phyloP scores from a whole-genome alignment of 2,113 vertebrate species.

The Mobula birostris region DNA sequence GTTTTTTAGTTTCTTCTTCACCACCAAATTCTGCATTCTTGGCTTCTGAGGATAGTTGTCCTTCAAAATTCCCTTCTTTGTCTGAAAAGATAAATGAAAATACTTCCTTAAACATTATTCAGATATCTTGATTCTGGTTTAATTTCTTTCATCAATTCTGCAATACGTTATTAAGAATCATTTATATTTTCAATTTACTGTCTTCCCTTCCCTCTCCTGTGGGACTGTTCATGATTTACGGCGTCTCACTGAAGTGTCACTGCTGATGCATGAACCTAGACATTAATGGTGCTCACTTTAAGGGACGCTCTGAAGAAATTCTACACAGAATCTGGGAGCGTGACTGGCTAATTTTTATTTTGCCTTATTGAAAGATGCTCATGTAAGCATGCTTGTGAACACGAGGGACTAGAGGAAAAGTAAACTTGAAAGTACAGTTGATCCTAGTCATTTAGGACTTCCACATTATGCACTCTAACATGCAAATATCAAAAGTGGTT shows the following conservation, averaged over 20 bases:
- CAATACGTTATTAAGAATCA: background rate
- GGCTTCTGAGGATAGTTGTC: background rate
- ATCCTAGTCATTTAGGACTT: too few relatives aligned
- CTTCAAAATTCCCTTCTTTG: conserved; percentile 8
- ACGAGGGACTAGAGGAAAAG: too few relatives aligned
- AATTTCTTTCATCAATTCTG: background rate
- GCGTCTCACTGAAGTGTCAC: background rate
- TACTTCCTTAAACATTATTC: background rate
- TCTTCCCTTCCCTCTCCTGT: background rate
- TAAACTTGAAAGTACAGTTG: too few relatives aligned
- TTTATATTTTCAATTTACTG: background rate
- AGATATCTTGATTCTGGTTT: background rate
- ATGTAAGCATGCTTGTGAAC: too few relatives aligned
- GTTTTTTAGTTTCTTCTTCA: background rate
- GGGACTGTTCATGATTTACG: background rate
- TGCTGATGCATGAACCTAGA: background rate
- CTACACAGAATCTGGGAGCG: background rate
- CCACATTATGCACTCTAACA: background rate
- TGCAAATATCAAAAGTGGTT: background rate
- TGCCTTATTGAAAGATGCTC: background rate
- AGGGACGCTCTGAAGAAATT: background rate
- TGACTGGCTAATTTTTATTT: background rate
- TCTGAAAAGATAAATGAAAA: background rate
- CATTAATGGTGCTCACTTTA: background rate
- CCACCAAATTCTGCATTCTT: background rate